Conservation (phyloP, 2,797 vertebrate species). For the Simalia tracyae region DNA sequence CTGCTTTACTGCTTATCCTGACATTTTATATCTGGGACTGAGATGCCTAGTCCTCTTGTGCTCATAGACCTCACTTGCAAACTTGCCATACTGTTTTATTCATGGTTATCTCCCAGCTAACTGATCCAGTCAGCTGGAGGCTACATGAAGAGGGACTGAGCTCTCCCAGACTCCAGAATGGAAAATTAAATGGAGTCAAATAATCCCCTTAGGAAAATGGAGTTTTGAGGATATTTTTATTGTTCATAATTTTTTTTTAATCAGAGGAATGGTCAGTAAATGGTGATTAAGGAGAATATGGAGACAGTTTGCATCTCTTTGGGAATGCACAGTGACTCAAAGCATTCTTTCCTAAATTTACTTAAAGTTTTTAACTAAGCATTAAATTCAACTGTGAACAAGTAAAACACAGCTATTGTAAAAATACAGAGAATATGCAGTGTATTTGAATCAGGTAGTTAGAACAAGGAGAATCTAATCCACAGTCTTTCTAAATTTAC, state of each 20-base stretch:
- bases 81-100: not conserved
- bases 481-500: not conserved
- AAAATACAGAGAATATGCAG: not conserved
- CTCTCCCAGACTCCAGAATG: not conserved
- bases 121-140: not conserved
- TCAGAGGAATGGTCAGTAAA: not conserved
- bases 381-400: not conserved
- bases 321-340: not conserved
- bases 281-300: not conserved
- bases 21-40: not conserved
- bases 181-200: not conserved
- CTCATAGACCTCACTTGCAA: not conserved
- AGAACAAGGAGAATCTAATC: not conserved
- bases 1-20: not conserved
- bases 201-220: not conserved
- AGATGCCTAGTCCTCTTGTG: not conserved
- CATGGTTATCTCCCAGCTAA: not conserved
- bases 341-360: not conserved
- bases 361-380: not conserved
- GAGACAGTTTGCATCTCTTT: not conserved
- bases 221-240: not conserved
- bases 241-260: not conserved
- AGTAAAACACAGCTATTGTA: not conserved
- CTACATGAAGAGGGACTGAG: not conserved
- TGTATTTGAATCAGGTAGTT: not conserved